Evolutionary conservation across 53 echinoderm and acorn worm genomes (phyloP).

Genomic region (Echinometra lucunter): DNA sequence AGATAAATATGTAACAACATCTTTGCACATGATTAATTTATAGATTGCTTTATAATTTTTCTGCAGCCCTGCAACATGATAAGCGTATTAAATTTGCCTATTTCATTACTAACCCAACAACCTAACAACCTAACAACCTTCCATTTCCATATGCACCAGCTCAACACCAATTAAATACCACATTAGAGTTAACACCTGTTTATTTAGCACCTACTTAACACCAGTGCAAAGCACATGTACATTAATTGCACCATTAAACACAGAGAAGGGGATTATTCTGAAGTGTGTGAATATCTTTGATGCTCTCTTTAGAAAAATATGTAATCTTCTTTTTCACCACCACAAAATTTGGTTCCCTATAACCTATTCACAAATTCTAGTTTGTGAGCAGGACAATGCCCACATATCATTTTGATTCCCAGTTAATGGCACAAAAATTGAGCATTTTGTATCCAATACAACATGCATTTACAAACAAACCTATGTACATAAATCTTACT

Average conservation of each 20-base stretch:
- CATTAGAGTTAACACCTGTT: not conserved
- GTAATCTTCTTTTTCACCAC: too few relatives aligned
- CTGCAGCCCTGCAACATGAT: not conserved
- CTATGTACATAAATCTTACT: slow-evolving; percentile 17
- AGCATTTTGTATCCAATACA: not conserved
- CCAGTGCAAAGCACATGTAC: not conserved
- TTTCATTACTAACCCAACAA: not conserved
- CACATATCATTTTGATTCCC: not conserved
- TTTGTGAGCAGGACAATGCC: not conserved
- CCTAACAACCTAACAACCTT: not conserved
- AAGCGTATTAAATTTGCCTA: not conserved
- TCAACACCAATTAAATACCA: not conserved
- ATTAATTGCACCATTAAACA: slow-evolving; percentile 1
- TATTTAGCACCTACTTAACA: not conserved
- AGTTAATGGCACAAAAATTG: not conserved
- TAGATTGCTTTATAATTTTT: slow-evolving; percentile 4
- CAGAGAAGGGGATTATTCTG: too few relatives aligned
- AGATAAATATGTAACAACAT: not conserved
- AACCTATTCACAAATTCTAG: not conserved
- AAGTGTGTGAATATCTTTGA: too few relatives aligned
- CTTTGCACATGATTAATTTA: slow-evolving; percentile 41
- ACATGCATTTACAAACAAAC: not conserved
- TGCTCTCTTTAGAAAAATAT: too few relatives aligned
- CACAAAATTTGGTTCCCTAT: not conserved
- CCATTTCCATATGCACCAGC: not conserved